Evolutionary conservation across 1,140 invertebrate species (phyloP).

Genomic region (Trachymyrmex cornetzi): DNA sequence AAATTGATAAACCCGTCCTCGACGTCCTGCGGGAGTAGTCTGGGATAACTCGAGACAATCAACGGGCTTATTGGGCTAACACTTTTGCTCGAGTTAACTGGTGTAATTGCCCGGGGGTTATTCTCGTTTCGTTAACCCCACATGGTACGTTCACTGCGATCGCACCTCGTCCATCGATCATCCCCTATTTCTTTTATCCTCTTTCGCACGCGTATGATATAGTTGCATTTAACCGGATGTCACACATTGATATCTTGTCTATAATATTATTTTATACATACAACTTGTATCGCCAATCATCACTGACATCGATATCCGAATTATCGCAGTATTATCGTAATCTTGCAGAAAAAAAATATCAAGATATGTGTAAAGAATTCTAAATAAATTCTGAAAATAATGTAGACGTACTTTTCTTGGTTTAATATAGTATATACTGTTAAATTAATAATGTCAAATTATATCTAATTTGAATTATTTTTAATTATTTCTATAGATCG

Average conservation of each 20-base stretch:
- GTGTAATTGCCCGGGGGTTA: constrained; percentile 70
- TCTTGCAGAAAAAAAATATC: background rate
- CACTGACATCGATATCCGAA: background rate
- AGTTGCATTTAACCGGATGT: constrained; percentile 22
- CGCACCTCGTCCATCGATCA: constrained; percentile 66
- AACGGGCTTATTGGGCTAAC: constrained; percentile 72
- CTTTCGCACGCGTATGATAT: constrained; percentile 25
- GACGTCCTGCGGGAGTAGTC: constrained; percentile 51
- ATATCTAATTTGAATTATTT: too few relatives aligned
- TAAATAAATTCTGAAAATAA: background rate
- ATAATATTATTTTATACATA: constrained; percentile 7
- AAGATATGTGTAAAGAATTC: background rate
- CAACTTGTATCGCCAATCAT: background rate
- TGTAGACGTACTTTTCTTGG: background rate
- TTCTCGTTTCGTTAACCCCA: constrained; percentile 71
- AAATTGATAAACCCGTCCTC: constrained; percentile 77
- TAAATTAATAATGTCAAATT: too few relatives aligned
- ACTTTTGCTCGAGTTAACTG: constrained; percentile 73
- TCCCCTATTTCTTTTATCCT: constrained; percentile 55
- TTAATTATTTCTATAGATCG: too few relatives aligned
- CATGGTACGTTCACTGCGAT: constrained; percentile 47
- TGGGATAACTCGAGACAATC: constrained; percentile 76
- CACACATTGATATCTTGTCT: constrained; percentile 41
- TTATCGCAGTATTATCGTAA: background rate
- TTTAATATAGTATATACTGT: background rate